Conservation (phyloP, 2,797 vertebrate genomes). For the Enteromius radiatus region DNA sequence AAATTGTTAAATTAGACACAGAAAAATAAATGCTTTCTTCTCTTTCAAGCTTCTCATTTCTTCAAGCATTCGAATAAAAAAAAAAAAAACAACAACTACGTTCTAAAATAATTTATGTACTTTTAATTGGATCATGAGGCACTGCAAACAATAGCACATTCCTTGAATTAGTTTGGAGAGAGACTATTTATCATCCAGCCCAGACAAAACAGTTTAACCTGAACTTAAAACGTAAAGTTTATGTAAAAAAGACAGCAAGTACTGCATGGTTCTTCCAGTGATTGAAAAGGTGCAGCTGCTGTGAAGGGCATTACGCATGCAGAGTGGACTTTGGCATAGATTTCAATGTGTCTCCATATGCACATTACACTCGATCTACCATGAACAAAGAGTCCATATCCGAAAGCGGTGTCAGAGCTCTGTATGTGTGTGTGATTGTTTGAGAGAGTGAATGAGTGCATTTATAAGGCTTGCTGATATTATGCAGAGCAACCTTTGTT, state of each 20-base stretch:
- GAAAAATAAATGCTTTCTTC: neutral
- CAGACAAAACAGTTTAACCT: constrained; percentile 11
- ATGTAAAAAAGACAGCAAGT: neutral
- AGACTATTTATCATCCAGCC: constrained; percentile 11
- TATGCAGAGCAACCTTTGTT: constrained; percentile 13
- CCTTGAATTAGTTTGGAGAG: neutral
- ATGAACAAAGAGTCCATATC: neutral
- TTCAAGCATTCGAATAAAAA: neutral
- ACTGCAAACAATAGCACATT: neutral
- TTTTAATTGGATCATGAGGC: neutral
- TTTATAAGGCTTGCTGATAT: constrained; percentile 1
- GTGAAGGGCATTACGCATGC: constrained; percentile 9
- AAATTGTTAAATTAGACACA: neutral
- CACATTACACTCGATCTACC: neutral
- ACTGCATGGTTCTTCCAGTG: neutral
- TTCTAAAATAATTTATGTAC: neutral
- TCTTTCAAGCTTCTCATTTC: neutral
- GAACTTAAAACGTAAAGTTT: neutral
- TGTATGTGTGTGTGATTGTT: neutral
- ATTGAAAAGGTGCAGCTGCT: constrained; percentile 39
- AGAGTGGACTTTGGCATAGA: constrained; percentile 14
- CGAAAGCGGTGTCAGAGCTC: neutral
- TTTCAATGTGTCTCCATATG: neutral
- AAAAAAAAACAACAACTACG: neutral
- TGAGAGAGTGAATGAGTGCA: neutral